These are phyloP conservation scores for Hydrocynus forskahlii DNA, from an alignment of 2,797 vertebrate species.

Conservation along the genomic window DNA sequence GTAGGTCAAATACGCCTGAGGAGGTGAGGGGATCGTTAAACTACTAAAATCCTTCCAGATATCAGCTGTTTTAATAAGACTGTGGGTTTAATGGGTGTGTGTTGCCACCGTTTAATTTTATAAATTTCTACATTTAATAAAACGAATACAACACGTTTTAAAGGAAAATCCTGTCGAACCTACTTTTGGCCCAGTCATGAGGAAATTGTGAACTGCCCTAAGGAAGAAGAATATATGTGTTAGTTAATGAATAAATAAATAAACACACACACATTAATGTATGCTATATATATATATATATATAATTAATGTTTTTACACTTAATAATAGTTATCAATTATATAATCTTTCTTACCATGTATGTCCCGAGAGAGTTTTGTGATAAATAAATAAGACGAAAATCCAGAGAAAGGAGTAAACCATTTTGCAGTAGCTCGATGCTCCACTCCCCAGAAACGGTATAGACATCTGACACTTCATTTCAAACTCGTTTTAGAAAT, in stretches of 20 bases:
- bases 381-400: conserved; percentile 59
- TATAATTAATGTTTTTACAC: too few species aligned
- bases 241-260: too few species aligned
- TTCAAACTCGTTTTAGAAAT: conserved; percentile 38
- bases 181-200: conserved; percentile 97
- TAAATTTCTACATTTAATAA: too few species aligned
- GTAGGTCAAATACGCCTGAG: conserved; percentile 98
- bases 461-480: conserved; percentile 43
- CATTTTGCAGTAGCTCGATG: conserved; percentile 55
- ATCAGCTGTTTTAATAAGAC: too few species aligned
- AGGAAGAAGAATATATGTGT: too few species aligned
- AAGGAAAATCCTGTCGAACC: conserved; percentile 35
- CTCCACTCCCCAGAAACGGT: conserved; percentile 31
- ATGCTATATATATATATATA: too few species aligned
- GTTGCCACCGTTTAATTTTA: too few species aligned
- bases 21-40: neutral
- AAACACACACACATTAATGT: too few species aligned
- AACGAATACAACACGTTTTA: too few species aligned
- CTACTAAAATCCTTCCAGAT: neutral
- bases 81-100: too few species aligned
- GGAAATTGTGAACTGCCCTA: conserved; percentile 94
- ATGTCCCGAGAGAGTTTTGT: conserved; percentile 58
- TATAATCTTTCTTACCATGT: conserved; percentile 74
- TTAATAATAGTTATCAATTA: neutral
- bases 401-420: conserved; percentile 58